phyloP scores from a whole-genome alignment of 2,888 invertebrate species.

The Sympetrum striolatum region DNA sequence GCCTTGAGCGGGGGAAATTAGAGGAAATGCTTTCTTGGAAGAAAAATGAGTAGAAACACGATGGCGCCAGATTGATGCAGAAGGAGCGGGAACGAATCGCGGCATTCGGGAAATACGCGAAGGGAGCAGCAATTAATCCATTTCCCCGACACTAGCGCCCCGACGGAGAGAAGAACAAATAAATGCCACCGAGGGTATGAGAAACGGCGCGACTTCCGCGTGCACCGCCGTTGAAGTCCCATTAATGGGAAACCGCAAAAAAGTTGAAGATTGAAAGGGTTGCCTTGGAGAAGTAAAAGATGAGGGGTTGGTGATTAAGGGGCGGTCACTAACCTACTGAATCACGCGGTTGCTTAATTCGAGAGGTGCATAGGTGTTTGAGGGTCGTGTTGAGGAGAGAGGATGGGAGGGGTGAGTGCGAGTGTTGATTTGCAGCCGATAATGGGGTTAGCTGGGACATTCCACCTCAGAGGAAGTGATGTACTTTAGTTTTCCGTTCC shows the following conservation, averaged over 20 bases:
- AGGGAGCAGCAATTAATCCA: neutral
- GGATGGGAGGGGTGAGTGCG: neutral
- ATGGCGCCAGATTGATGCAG: too few species aligned
- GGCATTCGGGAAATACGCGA: neutral
- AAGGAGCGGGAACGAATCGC: neutral
- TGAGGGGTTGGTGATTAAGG: neutral
- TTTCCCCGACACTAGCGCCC: neutral
- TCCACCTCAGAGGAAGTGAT: too few species aligned
- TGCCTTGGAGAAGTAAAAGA: neutral
- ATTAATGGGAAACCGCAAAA: neutral
- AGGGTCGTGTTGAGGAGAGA: neutral
- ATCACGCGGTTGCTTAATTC: neutral
- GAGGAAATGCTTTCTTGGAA: too few species aligned
- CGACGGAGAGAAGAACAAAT: neutral
- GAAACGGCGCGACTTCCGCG: neutral
- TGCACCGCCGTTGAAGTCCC: neutral
- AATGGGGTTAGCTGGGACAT: neutral
- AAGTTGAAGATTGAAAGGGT: neutral
- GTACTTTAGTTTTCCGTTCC: too few species aligned
- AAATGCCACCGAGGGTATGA: neutral
- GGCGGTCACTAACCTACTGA: neutral
- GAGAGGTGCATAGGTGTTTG: neutral
- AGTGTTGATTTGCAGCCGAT: neutral
- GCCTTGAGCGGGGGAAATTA: too few species aligned
- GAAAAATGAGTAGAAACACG: too few species aligned